A percentile compares a stretch with the other conserved stretches of the same genome.
Evolutionary conservation across 2,797 vertebrate species (phyloP).

Genomic region (Champsocephalus esox): DNA sequence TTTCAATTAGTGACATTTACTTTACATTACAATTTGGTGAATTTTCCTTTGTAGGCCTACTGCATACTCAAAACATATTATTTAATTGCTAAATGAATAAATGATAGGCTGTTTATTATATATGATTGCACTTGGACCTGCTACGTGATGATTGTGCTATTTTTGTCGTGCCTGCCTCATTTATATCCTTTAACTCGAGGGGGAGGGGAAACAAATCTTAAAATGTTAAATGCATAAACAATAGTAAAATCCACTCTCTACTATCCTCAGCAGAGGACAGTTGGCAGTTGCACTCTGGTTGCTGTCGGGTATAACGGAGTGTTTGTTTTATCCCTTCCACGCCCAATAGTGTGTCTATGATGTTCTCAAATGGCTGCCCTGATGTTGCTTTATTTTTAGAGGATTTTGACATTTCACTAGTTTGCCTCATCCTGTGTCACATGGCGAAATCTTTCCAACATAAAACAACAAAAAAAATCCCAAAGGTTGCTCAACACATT

Average conservation of each 20-base stretch:
- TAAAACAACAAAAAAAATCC: slow-evolving; percentile 69
- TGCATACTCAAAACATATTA: not conserved
- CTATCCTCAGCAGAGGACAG: slow-evolving; percentile 68
- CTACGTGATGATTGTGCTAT: slow-evolving; percentile 2
- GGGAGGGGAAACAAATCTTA: slow-evolving; percentile 10
- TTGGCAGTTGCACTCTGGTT: slow-evolving; percentile 56
- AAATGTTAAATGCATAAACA: slow-evolving; percentile 62
- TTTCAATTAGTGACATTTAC: not conserved
- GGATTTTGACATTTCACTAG: slow-evolving; percentile 77
- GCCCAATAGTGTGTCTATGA: slow-evolving; percentile 50
- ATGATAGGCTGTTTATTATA: slow-evolving; percentile 11
- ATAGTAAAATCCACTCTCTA: slow-evolving; percentile 58
- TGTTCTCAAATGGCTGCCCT: slow-evolving; percentile 68
- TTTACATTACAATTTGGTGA: not conserved
- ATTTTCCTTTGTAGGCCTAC: not conserved
- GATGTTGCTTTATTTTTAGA: slow-evolving; percentile 71
- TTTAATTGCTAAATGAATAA: slow-evolving; percentile 34
- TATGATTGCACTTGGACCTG: slow-evolving; percentile 13
- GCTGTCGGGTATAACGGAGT: slow-evolving; percentile 60
- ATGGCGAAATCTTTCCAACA: slow-evolving; percentile 69
- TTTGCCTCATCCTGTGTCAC: slow-evolving; percentile 78
- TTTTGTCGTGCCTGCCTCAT: slow-evolving; percentile 31
- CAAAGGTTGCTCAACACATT: slow-evolving; percentile 66
- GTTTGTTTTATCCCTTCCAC: slow-evolving; percentile 68
- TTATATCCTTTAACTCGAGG: slow-evolving; percentile 3